phyloP scores from a whole-genome alignment of 1,140 invertebrate genomes.

The Choristoneura fumiferana region DNA sequence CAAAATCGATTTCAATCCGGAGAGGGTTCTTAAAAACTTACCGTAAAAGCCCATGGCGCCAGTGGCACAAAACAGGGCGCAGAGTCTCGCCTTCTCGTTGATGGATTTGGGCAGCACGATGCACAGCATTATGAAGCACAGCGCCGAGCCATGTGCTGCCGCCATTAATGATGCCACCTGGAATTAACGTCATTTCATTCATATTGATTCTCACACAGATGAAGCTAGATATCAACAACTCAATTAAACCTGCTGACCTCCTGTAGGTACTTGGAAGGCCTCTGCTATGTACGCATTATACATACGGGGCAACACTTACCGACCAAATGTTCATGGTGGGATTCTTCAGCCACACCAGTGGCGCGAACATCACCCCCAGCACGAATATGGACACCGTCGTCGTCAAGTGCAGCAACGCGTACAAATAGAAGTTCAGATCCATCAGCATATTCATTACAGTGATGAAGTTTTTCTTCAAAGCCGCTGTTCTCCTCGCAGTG shows the following conservation, averaged over 20 bases:
- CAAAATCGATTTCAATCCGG: too few relatives aligned
- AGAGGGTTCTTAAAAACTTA: too few relatives aligned
- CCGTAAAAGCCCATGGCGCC: conserved; percentile 69
- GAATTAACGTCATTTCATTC: too few relatives aligned
- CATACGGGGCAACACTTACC: conserved; percentile 38
- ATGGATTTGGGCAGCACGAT: conserved; percentile 58
- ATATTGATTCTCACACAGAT: too few relatives aligned
- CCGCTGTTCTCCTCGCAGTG: conserved; percentile 60
- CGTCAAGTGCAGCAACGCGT: conserved; percentile 61
- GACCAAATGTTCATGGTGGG: conserved; percentile 64
- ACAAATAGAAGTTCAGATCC: conserved; percentile 72
- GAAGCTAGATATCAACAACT: too few relatives aligned
- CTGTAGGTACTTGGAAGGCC: too few relatives aligned
- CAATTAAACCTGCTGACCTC: too few relatives aligned
- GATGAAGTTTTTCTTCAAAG: conserved; percentile 69
- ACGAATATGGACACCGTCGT: conserved; percentile 64
- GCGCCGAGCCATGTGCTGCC: conserved; percentile 50
- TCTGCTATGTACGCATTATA: conserved; percentile 18
- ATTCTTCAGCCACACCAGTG: conserved; percentile 62
- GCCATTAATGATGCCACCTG: conserved; percentile 52
- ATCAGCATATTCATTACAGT: conserved; percentile 61
- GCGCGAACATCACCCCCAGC: conserved; percentile 58
- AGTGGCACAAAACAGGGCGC: conserved; percentile 54
- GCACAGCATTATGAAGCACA: conserved; percentile 63
- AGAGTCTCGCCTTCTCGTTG: conserved; percentile 56